phyloP scores from a whole-genome alignment of 1,140 invertebrate genomes.

The Megalonaias nervosa region DNA sequence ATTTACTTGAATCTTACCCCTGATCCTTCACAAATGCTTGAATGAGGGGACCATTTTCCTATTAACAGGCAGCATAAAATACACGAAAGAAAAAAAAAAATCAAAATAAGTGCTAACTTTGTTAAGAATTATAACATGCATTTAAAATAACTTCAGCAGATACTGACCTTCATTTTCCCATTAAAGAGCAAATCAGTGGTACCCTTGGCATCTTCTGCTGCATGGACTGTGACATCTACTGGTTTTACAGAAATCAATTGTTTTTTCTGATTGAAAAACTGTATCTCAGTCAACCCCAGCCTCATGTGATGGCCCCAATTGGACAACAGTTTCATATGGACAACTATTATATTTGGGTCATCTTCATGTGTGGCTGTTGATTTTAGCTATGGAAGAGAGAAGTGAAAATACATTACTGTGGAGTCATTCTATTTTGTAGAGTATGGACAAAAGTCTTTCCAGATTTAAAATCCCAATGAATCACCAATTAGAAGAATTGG shows the following conservation, averaged over 20 bases:
- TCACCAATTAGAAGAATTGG: too few species aligned
- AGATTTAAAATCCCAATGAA: too few species aligned
- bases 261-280: slow-evolving; percentile 53
- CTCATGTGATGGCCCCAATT: slow-evolving; percentile 66
- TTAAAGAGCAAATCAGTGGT: slow-evolving; percentile 54
- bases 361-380: neutral
- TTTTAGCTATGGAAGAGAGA: too few species aligned
- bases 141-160: neutral
- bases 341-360: slow-evolving; percentile 26
- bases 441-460: too few species aligned
- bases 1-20: too few species aligned
- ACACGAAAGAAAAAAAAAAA: neutral
- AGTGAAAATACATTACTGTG: too few species aligned
- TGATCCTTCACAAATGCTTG: too few species aligned
- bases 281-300: slow-evolving; percentile 66
- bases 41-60: neutral
- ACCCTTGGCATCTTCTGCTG: slow-evolving; percentile 41
- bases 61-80: neutral
- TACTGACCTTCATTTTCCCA: slow-evolving; percentile 60
- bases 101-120: neutral
- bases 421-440: too few species aligned
- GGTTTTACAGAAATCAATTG: slow-evolving; percentile 46
- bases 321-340: slow-evolving; percentile 54
- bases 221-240: slow-evolving; percentile 50
- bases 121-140: neutral